Evolutionary conservation across 2,113 vertebrate genomes (phyloP).

Genomic region (Cygnus atratus): DNA sequence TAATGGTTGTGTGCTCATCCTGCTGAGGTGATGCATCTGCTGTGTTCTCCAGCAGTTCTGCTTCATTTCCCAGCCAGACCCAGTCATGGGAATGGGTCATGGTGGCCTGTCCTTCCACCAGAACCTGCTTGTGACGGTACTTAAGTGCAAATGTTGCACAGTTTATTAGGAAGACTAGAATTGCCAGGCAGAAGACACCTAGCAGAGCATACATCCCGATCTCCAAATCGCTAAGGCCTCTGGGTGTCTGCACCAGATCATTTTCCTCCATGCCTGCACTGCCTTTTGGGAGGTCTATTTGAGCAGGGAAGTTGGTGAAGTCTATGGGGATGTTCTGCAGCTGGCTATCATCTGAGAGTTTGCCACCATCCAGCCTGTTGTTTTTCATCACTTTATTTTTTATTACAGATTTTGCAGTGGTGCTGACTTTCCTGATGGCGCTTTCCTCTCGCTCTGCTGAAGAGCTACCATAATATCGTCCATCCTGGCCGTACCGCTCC

Average conservation of each 20-base stretch:
- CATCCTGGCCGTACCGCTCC: conserved; percentile 79
- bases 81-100: conserved; percentile 94
- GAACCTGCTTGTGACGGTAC: conserved; percentile 93
- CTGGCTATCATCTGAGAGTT: conserved; percentile 76
- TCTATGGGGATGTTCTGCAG: conserved; percentile 86
- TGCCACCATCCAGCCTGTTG: conserved; percentile 75
- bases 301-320: conserved; percentile 90
- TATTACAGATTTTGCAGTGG: conserved; percentile 80
- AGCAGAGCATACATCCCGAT: conserved; percentile 97
- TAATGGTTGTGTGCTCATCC: conserved; percentile 85
- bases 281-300: conserved; percentile 84
- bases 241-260: conserved; percentile 78
- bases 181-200: conserved; percentile 96
- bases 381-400: conserved; percentile 63
- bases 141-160: conserved; percentile 93
- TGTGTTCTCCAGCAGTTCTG: conserved; percentile 85
- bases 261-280: conserved; percentile 75
- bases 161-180: conserved; percentile 96
- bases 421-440: conserved; percentile 70
- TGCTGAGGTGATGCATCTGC: conserved; percentile 79
- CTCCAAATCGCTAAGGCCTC: conserved; percentile 92
- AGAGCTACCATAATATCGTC: conserved; percentile 77
- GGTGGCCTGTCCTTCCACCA: conserved; percentile 85
- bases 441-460: conserved; percentile 84
- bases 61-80: conserved; percentile 96